Evolutionary conservation across 2,888 invertebrate genomes (phyloP), one percentile per base, ranked within the genome.

Genomic region (Catocala nupta): DNA sequence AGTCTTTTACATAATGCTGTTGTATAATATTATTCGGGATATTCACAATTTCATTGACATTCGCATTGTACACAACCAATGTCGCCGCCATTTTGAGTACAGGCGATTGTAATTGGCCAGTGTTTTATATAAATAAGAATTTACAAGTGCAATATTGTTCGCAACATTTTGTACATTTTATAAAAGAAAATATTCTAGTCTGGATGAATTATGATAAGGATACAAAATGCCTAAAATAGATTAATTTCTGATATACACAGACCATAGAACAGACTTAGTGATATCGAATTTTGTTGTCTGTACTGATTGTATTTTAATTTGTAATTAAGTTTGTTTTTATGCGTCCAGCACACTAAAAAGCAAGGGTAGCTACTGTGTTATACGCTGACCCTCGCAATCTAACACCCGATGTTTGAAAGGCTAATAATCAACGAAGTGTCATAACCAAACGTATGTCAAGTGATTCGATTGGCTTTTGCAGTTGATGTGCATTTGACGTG

Each of bases 171-270:
- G 47, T 64, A 72, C 53, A n/a, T 62, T 65, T 71, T 63, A 45
- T 63, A 61, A 36, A 39, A 49, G 3, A 39, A 50, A 63, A 64
- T 64, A 61, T 57, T 68, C 73, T 75, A 76, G 73, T 76, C 76
- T 39, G 57, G 42, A 49, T 56, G 43, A 43, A 33, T 56, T 43
- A 42, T 33, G 8, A 16, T 47, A 47, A 16, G 16, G 16, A 42
- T 13, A 33, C 25, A 45, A 25, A 12, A 47, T 10, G 10, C 13
- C 13, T 47, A 47, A 13, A 47, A 47, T 47, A 47, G 47, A 16
- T 9, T 7, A 9, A 16, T 4, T 11, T 12, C n/a, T 45, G 12
- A 47, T 47, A 47, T 11, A 47, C 16, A 47, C 47, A 47, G 47
- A 16, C 47, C 16, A 25, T 16, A 47, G 13, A 25, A 47, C 13